Evolutionary conservation across 2,888 invertebrate species (phyloP), one percentile per base, ranked within the genome.

Genomic region (Eupithecia subumbrata): DNA sequence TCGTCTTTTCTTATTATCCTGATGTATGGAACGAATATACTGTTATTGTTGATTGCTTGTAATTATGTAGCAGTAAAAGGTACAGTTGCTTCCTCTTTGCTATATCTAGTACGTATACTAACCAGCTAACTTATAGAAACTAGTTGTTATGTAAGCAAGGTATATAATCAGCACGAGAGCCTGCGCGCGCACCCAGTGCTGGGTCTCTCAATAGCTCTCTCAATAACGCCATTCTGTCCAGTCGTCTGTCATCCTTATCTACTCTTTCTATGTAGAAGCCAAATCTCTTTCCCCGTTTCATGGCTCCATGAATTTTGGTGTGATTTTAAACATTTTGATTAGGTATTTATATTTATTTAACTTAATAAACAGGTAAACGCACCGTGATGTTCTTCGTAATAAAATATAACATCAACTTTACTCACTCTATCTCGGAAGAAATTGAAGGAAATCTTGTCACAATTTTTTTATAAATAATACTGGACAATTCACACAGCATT

Each of bases 1-100:
- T 18, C 37, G 45, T 68, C 71, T 75, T 74, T 72, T 72, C 72
- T 72, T 72, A 52, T 76, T 71, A 74, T 71, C 68, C 37, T 73
- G 25, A 69, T 72, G 40, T 40, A 56, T 66, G 40, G 25, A 70
- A 64, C 34, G 45, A 68, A 68, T 43, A 69, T 30, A 71, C 30
- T 60, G 60, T 60, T 60, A 60, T 60, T 60, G 25, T 60, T 25
- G 60, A 60, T 14, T 60, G 60, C 60, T 60, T 60, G 60, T 60
- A 60, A 25, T 60, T 25, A 60, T 60, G 25, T 5, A 25, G 60
- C 60, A 60, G 60, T 60, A 60, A 60, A 60, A 60, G 60, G 60
- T 25, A 60, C 60, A 5, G 12, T 22, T 12, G 25, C 14, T 60
- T 60, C 25, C 11, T 22, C 22, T 22, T 56, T 22, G 22, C 11